Percentiles rank a stretch among this genome's conserved stretches.
phyloP scores from a whole-genome alignment of 1,140 invertebrate genomes.

The Dryas iulia region DNA sequence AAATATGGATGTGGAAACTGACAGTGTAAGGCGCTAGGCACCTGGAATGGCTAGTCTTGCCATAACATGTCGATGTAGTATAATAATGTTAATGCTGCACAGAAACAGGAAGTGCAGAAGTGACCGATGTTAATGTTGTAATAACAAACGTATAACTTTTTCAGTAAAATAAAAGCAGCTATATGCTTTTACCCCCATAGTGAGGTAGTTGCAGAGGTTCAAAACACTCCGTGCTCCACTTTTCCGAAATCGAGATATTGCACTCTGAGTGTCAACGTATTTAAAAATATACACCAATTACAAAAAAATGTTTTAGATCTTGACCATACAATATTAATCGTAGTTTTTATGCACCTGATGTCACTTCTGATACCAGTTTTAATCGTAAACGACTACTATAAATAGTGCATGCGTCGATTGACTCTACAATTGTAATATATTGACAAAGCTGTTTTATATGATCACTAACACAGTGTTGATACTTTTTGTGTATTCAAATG shows the following conservation, averaged over 20 bases:
- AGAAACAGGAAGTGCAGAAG: not conserved
- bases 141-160: too few relatives aligned
- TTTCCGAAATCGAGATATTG: too few relatives aligned
- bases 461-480: constrained; percentile 14
- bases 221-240: too few relatives aligned
- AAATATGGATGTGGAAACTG: constrained; percentile 30
- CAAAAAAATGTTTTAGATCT: not conserved
- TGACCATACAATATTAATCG: not conserved
- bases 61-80: constrained; percentile 27
- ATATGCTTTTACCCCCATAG: too few relatives aligned
- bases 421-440: constrained; percentile 9
- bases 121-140: not conserved
- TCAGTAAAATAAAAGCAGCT: too few relatives aligned
- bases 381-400: constrained; percentile 17
- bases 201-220: too few relatives aligned
- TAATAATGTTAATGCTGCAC: constrained; percentile 21
- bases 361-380: not conserved
- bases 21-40: constrained; percentile 27
- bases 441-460: constrained; percentile 18
- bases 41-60: constrained; percentile 29
- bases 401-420: constrained; percentile 17
- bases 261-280: too few relatives aligned
- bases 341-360: not conserved
- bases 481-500: constrained; percentile 12
- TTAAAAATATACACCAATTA: too few relatives aligned